Base-by-base conservation (phyloP, 2,888 invertebrate genomes). In the Caenorhabditis afra region DNA sequence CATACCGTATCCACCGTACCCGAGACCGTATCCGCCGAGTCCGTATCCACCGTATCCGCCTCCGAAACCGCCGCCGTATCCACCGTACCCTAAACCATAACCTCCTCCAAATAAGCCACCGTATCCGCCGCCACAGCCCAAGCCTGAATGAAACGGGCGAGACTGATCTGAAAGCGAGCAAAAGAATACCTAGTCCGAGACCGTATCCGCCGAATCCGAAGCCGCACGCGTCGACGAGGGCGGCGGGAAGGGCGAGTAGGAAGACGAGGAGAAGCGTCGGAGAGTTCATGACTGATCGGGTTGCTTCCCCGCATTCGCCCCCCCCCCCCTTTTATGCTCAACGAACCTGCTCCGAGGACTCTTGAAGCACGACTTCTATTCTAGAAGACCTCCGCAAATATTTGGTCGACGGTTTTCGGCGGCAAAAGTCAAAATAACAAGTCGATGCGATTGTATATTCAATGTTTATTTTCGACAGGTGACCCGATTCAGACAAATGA, bases 1-100 rank as follows among this genome's bases (percentile, higher is more conserved):
- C 58, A 59, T 44, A 57, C 78, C 78, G 37, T 71, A 78, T 61
- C 78, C 78, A 41, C 78, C 78, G 57, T 78, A 78, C n/a, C 78
- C 78, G 18, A 71, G 47, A 16, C 78, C 78, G 52, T 73, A 78
- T 45, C 78, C 78, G 12, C 78, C 73, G n/a, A 78, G 14, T 52
- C 73, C 73, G 41, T 74, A 78, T 16, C 78, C 78, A 45, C 77
- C 77, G 16, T 41, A 78, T 41, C 68, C 67, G n/a, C 77, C 77
- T 61, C 73, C 73, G 41, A 49, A 67, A n/a, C n/a, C n/a, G 11
- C 78, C 73, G 14, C 55, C 55, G 37, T 55, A 55, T n/a, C 61
- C 70, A 58, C 76, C 77, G 39, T 61, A 70, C 59, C 77, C 77
- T 64, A 66, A 70, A 71, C 77, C 77, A 58, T 68, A 70, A 66